Evolutionary conservation across 2,888 invertebrate species (phyloP), one percentile per base, ranked within the genome.

Genomic region (Girardia tigrina): DNA sequence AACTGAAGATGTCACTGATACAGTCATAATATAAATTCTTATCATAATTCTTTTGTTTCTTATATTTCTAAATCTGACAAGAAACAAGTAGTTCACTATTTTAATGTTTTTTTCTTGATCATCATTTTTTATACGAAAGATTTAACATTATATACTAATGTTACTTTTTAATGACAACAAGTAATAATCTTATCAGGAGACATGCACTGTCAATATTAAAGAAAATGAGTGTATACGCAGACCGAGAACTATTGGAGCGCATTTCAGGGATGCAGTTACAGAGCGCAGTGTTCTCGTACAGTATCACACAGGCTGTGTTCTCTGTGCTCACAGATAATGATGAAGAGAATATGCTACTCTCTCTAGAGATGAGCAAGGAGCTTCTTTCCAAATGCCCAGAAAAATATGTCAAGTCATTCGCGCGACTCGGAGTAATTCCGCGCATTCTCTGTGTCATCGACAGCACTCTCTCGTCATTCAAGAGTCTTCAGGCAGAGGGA

Each of bases 281-380:
- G 16, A 69, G 69, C 20, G 74, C 74, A 2, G 27, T 69, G 14
- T 74, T 74, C 26, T 42, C 74, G 1, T 74, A 74, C 29, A 26
- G 69, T 29, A 74, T 74, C 6, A 69, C 74, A 1, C 74, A 74
- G 56, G 26, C 56, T 8, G 74, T 74, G 23, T 74, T 56, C 26
- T 74, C 74, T 42, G 74, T 74, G 2, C 27, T 74, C 8, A 69
- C 74, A 12, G 74, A 74, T n/a, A 95, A 97, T 81, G 95, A 97
- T 83, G 94, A 95, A 83, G 97, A 97, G 82, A 94, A 94, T 0
- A 94, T 95, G 83, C 87, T 94, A 78, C 90, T 93, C 69, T 92
- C 92, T 75, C 86, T 97, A 76, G 90, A 91, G 80, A 91, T 97
- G 82, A 92, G 95, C 74, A 91, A 94, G 84, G 94, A 95, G 85